Percentiles rank a stretch among this genome's conserved stretches.
Conservation (phyloP, 2,113 vertebrate species). For the Anarhynchus alexandrinus region DNA sequence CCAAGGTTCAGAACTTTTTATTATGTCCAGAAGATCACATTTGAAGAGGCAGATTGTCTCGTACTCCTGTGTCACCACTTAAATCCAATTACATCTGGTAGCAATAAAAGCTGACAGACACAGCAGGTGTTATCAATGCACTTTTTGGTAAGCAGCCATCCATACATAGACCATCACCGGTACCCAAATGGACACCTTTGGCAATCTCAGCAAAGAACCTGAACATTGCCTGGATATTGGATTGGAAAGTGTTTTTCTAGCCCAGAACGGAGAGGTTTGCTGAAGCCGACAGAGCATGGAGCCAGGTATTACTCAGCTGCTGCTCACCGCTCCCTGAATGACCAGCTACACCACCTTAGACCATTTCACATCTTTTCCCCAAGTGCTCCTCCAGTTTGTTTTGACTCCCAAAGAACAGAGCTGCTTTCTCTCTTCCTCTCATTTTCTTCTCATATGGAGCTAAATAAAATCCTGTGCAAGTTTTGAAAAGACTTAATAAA, state of each 20-base stretch:
- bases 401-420: background rate
- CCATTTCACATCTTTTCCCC: background rate
- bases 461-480: background rate
- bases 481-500: background rate
- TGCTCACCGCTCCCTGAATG: accelerated
- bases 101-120: conserved; percentile 35
- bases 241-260: background rate
- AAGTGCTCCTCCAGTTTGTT: background rate
- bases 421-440: background rate
- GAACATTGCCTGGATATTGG: background rate
- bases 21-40: background rate
- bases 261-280: background rate
- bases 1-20: background rate
- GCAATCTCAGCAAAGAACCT: conserved; percentile 9
- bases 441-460: background rate
- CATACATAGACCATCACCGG: background rate
- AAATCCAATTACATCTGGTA: conserved; percentile 28
- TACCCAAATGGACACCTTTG: conserved; percentile 28
- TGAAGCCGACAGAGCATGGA: background rate
- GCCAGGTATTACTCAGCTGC: background rate
- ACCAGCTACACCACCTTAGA: background rate
- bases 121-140: conserved; percentile 15
- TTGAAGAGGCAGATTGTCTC: conserved; percentile 14
- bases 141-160: conserved; percentile 29
- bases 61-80: background rate